Percentiles rank a stretch among this genome's conserved stretches.
These are phyloP conservation scores for Danio aesculapii DNA, from an alignment of 2,797 vertebrate species.

Conservation along the genomic window DNA sequence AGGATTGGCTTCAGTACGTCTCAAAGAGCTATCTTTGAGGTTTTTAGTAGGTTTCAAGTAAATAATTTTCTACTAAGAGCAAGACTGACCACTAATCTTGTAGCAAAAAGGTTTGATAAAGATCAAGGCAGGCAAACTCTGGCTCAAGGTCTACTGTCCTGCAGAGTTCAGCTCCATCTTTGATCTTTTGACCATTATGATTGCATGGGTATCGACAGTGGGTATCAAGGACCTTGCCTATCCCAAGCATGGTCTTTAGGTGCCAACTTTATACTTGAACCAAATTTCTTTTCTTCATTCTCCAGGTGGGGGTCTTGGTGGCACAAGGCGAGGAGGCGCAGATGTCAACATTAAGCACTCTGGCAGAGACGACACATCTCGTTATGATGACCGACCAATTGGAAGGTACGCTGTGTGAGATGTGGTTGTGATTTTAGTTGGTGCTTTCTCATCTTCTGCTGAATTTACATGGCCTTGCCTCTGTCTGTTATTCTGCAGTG, in stretches of 20 bases:
- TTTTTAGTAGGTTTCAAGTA: too few species aligned
- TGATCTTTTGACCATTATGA: too few species aligned
- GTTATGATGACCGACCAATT: conserved; percentile 80
- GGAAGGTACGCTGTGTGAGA: conserved; percentile 70
- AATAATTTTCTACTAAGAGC: too few species aligned
- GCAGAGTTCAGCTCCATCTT: not conserved
- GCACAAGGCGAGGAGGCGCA: conserved; percentile 87
- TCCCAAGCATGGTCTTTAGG: not conserved
- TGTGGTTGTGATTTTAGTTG: not conserved
- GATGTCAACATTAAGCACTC: conserved; percentile 96
- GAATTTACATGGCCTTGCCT: not conserved
- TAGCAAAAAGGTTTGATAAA: too few species aligned
- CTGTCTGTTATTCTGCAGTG: conserved; percentile 69
- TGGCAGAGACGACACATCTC: conserved; percentile 87
- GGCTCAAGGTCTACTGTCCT: not conserved
- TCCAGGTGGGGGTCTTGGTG: conserved; percentile 80
- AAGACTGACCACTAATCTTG: too few species aligned
- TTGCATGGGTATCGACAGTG: too few species aligned
- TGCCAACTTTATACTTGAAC: not conserved
- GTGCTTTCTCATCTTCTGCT: not conserved
- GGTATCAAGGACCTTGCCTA: not conserved
- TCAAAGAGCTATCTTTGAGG: too few species aligned
- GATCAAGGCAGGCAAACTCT: not conserved
- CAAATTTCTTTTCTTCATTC: not conserved
- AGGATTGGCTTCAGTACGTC: too few species aligned